Conservation (phyloP, 92 coral and sea anemone species). For the Zoanthus sociatus region DNA sequence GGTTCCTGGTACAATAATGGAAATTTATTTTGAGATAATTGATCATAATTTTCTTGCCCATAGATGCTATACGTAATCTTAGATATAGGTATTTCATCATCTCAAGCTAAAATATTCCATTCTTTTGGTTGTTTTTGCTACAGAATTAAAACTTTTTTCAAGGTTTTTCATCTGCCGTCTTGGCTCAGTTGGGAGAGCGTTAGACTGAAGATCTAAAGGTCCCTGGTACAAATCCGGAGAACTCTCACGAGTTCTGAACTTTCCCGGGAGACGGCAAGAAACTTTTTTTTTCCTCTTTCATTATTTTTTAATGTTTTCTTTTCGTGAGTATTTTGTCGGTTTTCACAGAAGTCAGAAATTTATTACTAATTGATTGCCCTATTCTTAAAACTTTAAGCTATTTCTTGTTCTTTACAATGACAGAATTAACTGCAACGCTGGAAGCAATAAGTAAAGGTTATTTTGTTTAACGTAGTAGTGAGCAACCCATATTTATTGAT, state of each 20-base stretch:
- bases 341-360: not conserved
- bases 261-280: conserved; percentile 38
- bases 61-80: no score
- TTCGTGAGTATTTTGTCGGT: not conserved
- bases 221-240: conserved; percentile 70
- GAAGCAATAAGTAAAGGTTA: not conserved
- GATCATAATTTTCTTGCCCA: no score
- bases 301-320: not conserved
- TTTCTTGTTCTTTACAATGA: not conserved
- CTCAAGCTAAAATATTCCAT: no score
- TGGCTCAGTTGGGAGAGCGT: conserved; percentile 71
- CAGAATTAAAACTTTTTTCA: no score
- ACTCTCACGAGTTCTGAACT: conserved; percentile 34
- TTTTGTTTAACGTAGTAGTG: not conserved
- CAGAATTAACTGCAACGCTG: not conserved
- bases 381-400: not conserved
- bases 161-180: conserved; percentile 11
- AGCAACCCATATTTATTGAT: not conserved
- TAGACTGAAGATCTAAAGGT: conserved; percentile 71
- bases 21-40: no score
- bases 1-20: no score
- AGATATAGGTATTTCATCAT: no score
- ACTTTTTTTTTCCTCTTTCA: not conserved
- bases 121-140: no score
- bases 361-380: not conserved